These are phyloP conservation scores for Cebidichthys violaceus DNA, from an alignment of 2,113 vertebrate species.

Conservation along the genomic window DNA sequence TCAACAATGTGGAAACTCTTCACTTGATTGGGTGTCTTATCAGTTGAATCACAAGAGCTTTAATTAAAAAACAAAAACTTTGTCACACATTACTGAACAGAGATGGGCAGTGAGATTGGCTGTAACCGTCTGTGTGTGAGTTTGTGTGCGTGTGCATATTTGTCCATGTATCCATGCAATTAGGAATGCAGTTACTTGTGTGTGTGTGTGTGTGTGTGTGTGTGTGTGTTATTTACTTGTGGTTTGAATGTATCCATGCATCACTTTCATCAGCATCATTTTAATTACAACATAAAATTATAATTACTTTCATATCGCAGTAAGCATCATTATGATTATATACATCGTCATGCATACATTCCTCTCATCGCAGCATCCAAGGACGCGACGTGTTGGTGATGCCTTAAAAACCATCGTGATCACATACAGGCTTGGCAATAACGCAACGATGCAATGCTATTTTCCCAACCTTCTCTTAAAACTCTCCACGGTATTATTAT, in stretches of 20 bases:
- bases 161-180: constrained; percentile 9
- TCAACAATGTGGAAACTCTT: constrained; percentile 57
- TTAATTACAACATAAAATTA: constrained; percentile 56
- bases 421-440: background rate
- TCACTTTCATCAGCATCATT: constrained; percentile 34
- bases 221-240: constrained; percentile 15
- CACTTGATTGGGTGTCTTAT: constrained; percentile 71
- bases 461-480: background rate
- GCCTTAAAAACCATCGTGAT: background rate
- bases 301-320: constrained; percentile 47
- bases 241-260: constrained; percentile 18
- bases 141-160: background rate
- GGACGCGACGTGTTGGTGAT: background rate
- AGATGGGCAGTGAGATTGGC: constrained; percentile 53
- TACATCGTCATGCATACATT: constrained; percentile 22
- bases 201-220: background rate
- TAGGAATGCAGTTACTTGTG: constrained; percentile 4
- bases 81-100: constrained; percentile 64
- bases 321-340: constrained; percentile 32
- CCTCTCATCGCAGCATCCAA: constrained; percentile 21
- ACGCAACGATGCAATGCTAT: constrained; percentile 13
- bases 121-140: constrained; percentile 14
- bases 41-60: constrained; percentile 72
- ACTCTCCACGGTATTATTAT: background rate
- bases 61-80: constrained; percentile 73